Conservation (phyloP, 1,140 invertebrate genomes). For the Gonatopus flavifemur region DNA sequence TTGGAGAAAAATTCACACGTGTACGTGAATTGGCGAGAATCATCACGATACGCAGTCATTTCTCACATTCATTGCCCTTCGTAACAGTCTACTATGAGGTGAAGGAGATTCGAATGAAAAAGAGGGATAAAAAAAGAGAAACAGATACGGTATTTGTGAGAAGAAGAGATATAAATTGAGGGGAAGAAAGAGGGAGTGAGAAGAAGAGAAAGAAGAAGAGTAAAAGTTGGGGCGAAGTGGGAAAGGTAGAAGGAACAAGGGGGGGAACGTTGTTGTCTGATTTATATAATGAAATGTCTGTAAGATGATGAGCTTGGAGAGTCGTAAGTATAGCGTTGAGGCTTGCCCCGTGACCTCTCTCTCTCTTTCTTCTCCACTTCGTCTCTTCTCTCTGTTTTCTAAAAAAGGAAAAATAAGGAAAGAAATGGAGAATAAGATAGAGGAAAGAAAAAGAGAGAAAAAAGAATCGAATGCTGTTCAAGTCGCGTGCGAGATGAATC, state of each 20-base stretch:
- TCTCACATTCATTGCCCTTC: too few species aligned
- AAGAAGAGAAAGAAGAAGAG: not conserved
- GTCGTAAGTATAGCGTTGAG: conserved; percentile 52
- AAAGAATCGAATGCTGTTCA: conserved; percentile 6
- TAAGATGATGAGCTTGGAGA: conserved; percentile 50
- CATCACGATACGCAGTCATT: too few species aligned
- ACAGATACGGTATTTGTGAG: too few species aligned
- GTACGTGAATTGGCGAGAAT: too few species aligned
- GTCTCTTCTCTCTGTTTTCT: conserved; percentile 40
- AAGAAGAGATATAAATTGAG: too few species aligned
- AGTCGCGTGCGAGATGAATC: conserved; percentile 32
- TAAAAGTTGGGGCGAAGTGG: conserved; percentile 2
- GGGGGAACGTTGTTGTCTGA: conserved; percentile 44
- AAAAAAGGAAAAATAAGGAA: not conserved
- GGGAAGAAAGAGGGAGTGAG: not conserved
- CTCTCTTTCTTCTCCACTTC: conserved; percentile 40
- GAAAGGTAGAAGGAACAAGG: conserved; percentile 23
- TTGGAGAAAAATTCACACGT: too few species aligned
- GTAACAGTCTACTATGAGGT: too few species aligned
- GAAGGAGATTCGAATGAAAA: not conserved
- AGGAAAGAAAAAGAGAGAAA: conserved; percentile 1
- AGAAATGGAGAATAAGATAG: not conserved
- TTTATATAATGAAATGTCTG: conserved; percentile 55
- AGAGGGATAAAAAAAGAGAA: conserved; percentile 6
- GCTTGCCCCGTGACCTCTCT: conserved; percentile 45